A percentile compares a stretch with the other conserved stretches of the same genome.
These are phyloP conservation scores for Ardeotis arabs DNA, from an alignment of 2,113 vertebrate genomes.

Conservation along the genomic window DNA sequence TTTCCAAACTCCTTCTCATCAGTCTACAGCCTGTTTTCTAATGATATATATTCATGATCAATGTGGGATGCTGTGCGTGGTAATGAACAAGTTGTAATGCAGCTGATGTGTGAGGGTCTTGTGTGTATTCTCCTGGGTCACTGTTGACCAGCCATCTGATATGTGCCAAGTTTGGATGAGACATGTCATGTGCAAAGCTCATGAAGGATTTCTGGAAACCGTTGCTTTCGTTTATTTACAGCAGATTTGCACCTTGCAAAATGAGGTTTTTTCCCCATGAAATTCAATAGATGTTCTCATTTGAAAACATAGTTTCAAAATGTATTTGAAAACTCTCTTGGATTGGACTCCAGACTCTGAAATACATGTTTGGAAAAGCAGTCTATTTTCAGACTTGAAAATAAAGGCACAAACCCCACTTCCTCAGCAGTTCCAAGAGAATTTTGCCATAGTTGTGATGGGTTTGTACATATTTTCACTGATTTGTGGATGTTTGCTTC, in stretches of 20 bases:
- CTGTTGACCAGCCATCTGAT: constrained; percentile 46
- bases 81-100: constrained; percentile 65
- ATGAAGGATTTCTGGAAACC: background rate
- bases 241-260: background rate
- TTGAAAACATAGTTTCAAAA: background rate
- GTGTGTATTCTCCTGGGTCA: constrained; percentile 47
- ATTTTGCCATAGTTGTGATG: background rate
- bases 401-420: background rate
- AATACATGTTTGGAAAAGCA: background rate
- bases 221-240: background rate
- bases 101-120: constrained; percentile 53
- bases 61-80: constrained; percentile 54
- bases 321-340: background rate
- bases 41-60: constrained; percentile 65
- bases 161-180: constrained; percentile 39
- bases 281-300: background rate
- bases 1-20: constrained; percentile 34
- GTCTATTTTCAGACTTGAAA: background rate
- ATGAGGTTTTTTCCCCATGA: background rate
- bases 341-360: background rate
- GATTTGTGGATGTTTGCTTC: background rate
- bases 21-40: constrained; percentile 25
- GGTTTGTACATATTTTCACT: background rate
- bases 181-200: background rate
- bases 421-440: background rate